Evolutionary conservation across 2,888 invertebrate genomes (phyloP), one percentile per base, ranked within the genome.

Genomic region (Andricus quercusramuli): DNA sequence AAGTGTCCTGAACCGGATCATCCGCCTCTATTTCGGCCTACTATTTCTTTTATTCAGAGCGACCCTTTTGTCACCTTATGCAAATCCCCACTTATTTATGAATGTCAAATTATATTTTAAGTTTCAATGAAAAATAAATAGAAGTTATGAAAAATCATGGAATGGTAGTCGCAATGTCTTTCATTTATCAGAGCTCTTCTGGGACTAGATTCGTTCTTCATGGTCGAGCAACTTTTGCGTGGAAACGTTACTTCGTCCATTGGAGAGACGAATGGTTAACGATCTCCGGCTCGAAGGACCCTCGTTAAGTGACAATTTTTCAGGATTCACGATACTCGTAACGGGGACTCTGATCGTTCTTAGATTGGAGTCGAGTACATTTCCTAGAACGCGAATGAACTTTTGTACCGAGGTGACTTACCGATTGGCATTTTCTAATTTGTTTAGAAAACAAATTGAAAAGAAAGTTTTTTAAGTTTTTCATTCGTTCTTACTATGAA

Each of bases 271-370:
- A 74, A 74, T 74, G 51, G 56, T 74, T 56, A 74, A 74, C 74
- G 74, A 56, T 74, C 51, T 74, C 32, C 32, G 13, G 51, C 56
- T 74, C 56, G 56, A 56, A 32, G 74, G 74, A 51, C 74, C 74
- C 51, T 74, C 56, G 56, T 74, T 74, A 70, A 70, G 74, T 74
- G 74, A 74, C 74, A 51, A 74, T 74, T 74, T 74, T 74, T 74
- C 74, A 44, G 74, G 56, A 74, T 74, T 74, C 56, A 70, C 74
- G 74, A 74, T 74, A 74, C 56, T 56, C 74, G n/a, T 56, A 74
- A 74, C 56, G 74, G 56, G 74, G 51, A 6, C 29, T 47, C 51
- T 70, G 70, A 70, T 70, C 70, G 70, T 47, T 51, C 51, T 51
- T 20, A 70, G 70, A 70, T 51, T 70, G 70, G 29, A 70, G 47